A percentile compares a stretch with the other conserved stretches of the same genome.
These are phyloP conservation scores for Graphium colonna DNA, from an alignment of 2,888 invertebrate genomes.

Conservation along the genomic window DNA sequence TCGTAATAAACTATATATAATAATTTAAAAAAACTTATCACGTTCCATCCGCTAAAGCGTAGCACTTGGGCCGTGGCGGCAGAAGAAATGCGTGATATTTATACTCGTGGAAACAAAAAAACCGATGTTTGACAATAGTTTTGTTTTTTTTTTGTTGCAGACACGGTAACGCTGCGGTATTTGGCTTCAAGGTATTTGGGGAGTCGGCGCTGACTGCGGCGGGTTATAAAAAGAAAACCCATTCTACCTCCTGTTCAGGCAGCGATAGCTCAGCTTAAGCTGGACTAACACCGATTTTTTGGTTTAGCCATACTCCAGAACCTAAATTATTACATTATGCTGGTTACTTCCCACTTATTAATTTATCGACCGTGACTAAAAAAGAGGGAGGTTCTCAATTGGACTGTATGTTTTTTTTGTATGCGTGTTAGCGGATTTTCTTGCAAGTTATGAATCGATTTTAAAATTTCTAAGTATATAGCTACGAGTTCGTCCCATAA, in stretches of 20 bases:
- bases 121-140: constrained; percentile 26
- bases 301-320: too few relatives aligned
- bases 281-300: not conserved
- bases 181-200: constrained; percentile 9
- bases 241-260: not conserved
- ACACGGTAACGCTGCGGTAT: constrained; percentile 13
- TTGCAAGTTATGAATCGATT: too few relatives aligned
- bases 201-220: not conserved
- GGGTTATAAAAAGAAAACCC: constrained; percentile 4
- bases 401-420: too few relatives aligned
- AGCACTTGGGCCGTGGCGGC: constrained; percentile 13
- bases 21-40: not conserved
- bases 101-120: constrained; percentile 29
- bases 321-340: too few relatives aligned
- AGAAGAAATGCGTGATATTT: constrained; percentile 28
- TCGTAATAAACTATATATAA: not conserved
- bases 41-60: constrained; percentile 11
- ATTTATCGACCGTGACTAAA: too few relatives aligned
- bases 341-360: too few relatives aligned
- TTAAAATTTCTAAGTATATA: too few relatives aligned
- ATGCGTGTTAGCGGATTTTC: too few relatives aligned
- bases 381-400: not conserved
- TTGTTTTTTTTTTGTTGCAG: constrained; percentile 19
- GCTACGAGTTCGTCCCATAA: too few relatives aligned
- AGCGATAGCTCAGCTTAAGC: not conserved